Evolutionary conservation across 2,888 invertebrate species (phyloP), one percentile per base, ranked within the genome.

Genomic region (Caenorhabditis drosophilae): DNA sequence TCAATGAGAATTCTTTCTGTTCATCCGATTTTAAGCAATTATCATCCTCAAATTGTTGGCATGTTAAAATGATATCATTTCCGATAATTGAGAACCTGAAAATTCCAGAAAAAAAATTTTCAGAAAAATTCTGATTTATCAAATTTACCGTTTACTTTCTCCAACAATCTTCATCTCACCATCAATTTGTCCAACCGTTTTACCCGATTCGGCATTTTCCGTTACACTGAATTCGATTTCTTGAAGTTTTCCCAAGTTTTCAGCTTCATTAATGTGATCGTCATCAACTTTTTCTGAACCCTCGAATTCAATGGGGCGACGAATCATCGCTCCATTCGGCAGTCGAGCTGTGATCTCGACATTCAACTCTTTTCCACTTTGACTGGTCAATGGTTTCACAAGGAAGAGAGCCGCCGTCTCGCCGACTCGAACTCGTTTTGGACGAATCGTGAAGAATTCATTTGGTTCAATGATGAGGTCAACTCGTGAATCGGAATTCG

Each of bases 31-130:
- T 36, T 6, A 68, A 58, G 52, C 63, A 72, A 3, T 55, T 50
- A 16, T 70, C 69, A 0, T 48, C 50, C 23, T 51, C 46, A 46
- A 61, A 61, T 46, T 61, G 54, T 4, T 51, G 40, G 58, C 77
- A 77, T 1, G 69, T 58, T 2, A 77, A 45, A 36, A 70, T 54
- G 2, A 77, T 40, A 18, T 63, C 59, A 22, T 62, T 62, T 25
- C 68, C 70, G 22, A 70, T 50, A 1, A 74, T 26, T 12, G 60
- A 49, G 54, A 47, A 47, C 35, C 47, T 34, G 15, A 38, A 38
- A 38, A 38, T 16, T 9, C 34, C 34, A 34, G 34, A 11, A 34
- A 12, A 34, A 34, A 34, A 12, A n/a, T n/a, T n/a, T n/a, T n/a
- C n/a, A n/a, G n/a, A n/a, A n/a, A 4, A 27, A 35, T 31, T 48